Conservation (phyloP, 2,888 invertebrate genomes). For the Pecten maximus region DNA sequence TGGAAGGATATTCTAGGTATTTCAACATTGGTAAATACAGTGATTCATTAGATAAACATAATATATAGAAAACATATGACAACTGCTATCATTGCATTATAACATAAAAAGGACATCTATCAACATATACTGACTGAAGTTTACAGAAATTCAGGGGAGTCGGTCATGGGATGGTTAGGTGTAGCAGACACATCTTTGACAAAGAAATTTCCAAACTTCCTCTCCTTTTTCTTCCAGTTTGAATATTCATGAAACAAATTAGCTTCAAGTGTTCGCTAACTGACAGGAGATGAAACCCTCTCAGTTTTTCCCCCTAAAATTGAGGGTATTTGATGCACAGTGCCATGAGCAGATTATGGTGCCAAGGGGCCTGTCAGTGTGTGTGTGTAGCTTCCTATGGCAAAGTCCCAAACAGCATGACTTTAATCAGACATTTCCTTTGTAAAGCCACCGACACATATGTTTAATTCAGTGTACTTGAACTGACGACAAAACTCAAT, state of each 20-base stretch:
- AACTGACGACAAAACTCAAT: conserved; percentile 15
- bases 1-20: neutral
- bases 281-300: neutral
- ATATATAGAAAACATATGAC: no score
- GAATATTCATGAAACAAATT: neutral
- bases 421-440: conserved; percentile 24
- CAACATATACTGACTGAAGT: no score
- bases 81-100: no score
- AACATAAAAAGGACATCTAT: no score
- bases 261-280: neutral
- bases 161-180: neutral
- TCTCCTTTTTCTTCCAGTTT: neutral
- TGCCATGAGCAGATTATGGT: neutral
- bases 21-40: neutral
- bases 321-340: neutral
- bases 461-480: conserved; percentile 15
- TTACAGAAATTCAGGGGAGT: neutral
- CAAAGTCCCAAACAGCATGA: neutral
- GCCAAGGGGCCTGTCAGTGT: neutral
- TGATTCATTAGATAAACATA: neutral
- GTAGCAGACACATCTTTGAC: no score
- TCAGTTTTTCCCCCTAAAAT: neutral
- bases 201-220: neutral
- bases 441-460: neutral
- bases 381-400: neutral